Base-by-base conservation (phyloP, 2,888 invertebrate genomes). In the Trichopoda pennipes region DNA sequence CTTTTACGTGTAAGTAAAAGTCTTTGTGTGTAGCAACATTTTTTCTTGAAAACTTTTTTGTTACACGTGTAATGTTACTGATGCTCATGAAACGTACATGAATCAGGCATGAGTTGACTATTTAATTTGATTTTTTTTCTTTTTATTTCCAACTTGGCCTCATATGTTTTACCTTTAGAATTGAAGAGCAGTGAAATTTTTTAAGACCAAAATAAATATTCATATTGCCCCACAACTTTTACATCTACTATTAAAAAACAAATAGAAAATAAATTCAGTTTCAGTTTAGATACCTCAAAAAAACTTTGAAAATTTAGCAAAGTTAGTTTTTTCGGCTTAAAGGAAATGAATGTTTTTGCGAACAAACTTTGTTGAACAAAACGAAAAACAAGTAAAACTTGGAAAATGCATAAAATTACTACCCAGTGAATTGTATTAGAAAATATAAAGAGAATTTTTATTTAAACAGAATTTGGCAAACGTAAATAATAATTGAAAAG, bases 71-170 rank as follows among this genome's bases (percentile, higher is more conserved):
- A n/a, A 66, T 66, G 51, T n/a, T 38, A 10, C 21, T 49, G 49
- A 35, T 70, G 47, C 28, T 49, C 60, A 38, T 55, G 53, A 32
- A 74, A 64, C 21, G 17, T 56, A 63, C 23, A 42, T 42, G 35
- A 47, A 42, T 14, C 38, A n/a, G 61, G 19, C 16, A 47, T 58
- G 69, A 44, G n/a, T 58, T 58, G 58, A 70, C 44, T 69, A 47
- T 69, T 69, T 69, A 16, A 28, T 55, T 55, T 3, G 2, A 19
- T 49, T 72, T 73, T 56, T 69, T 55, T 63, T 55, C 17, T 35
- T 58, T 32, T 61, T 14, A 42, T 61, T 51, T 53, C 17, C 1
- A 3, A 51, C 17, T 19, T 28, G 3, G 28, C 28, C 4, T 53
- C 10, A 10, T 28, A 44, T 73, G 21, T 60, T 23, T 16, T 35